Percentiles rank a stretch among this genome's conserved stretches.
Conservation (phyloP, 1,140 invertebrate genomes). For the Portunus trituberculatus region DNA sequence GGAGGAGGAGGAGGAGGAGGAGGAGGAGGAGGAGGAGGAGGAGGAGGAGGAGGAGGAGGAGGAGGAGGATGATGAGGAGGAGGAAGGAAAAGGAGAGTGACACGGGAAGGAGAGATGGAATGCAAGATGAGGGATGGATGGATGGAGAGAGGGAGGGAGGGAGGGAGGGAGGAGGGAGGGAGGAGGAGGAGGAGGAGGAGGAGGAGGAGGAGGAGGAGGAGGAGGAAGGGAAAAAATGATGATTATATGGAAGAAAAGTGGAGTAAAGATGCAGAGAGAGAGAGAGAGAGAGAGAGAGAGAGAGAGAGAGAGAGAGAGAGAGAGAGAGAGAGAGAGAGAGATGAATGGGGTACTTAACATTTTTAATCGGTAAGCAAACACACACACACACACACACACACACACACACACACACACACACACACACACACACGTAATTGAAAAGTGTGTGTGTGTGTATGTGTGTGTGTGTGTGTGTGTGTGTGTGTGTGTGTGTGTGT, state of each 20-base stretch:
- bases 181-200: background rate
- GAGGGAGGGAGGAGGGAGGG: background rate
- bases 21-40: background rate
- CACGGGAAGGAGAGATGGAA: background rate
- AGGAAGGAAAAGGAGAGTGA: background rate
- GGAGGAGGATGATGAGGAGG: background rate
- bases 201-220: background rate
- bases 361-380: background rate
- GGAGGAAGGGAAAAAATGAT: no score
- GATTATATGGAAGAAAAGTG: background rate
- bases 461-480: background rate
- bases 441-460: background rate
- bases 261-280: conserved; percentile 1
- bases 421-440: background rate
- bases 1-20: background rate
- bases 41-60: background rate
- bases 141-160: background rate
- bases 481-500: background rate
- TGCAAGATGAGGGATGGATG: background rate
- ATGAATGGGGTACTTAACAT: background rate
- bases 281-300: conserved; percentile 45
- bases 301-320: conserved; percentile 36
- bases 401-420: background rate
- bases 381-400: background rate
- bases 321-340: conserved; percentile 28